Conservation (phyloP, 2,888 invertebrate species). For the Punctoribates punctum region DNA sequence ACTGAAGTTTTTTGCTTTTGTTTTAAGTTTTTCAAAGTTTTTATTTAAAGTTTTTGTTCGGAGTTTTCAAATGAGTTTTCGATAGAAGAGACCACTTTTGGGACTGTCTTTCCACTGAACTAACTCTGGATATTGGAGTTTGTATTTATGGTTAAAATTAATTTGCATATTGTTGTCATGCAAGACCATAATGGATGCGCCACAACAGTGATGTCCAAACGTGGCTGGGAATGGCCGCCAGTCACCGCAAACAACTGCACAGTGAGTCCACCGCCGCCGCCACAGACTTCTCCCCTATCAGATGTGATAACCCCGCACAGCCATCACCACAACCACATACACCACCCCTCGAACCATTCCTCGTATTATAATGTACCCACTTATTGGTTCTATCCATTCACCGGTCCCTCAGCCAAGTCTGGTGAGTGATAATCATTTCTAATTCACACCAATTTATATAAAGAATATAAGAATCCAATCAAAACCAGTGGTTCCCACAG, state of each 20-base stretch:
- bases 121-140: background rate
- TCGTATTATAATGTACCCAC: slow-evolving; percentile 23
- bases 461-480: too few relatives aligned
- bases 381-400: slow-evolving; percentile 28
- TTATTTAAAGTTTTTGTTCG: background rate
- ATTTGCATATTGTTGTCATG: slow-evolving; percentile 11
- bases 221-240: slow-evolving; percentile 28
- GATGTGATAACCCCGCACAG: background rate
- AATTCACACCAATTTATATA: background rate
- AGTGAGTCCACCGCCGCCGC: background rate
- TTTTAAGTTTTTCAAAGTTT: background rate
- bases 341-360: background rate
- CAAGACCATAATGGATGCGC: slow-evolving; percentile 33
- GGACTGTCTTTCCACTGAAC: background rate
- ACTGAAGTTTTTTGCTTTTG: background rate
- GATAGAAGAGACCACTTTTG: background rate
- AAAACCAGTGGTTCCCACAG: too few relatives aligned
- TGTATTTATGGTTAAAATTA: slow-evolving; percentile 16
- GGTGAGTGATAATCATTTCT: background rate
- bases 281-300: background rate
- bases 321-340: slow-evolving; percentile 4
- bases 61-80: background rate
- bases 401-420: slow-evolving; percentile 10
- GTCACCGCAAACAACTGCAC: background rate
- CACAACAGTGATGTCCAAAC: slow-evolving; percentile 32